Conservation (phyloP, 2,888 invertebrate genomes). For the Drosophila dives region DNA sequence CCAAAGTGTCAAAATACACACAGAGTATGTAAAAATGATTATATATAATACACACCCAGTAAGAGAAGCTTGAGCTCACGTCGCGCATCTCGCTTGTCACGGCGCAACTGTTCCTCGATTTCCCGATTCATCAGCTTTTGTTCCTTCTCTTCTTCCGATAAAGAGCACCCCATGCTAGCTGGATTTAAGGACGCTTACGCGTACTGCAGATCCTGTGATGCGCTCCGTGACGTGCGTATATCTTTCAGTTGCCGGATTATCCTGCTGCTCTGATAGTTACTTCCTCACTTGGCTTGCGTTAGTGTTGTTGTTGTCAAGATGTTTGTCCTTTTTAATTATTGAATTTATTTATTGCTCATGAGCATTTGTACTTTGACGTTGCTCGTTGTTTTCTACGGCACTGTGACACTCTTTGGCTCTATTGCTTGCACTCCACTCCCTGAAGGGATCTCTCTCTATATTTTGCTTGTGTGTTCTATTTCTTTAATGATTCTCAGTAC, state of each 20-base stretch:
- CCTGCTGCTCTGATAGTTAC: slow-evolving; percentile 11
- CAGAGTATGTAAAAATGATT: neutral
- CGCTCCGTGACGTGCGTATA: slow-evolving; percentile 66
- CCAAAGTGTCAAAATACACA: slow-evolving; percentile 32
- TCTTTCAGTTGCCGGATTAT: slow-evolving; percentile 29
- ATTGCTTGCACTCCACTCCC: slow-evolving; percentile 56
- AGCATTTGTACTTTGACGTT: slow-evolving; percentile 79
- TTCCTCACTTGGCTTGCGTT: slow-evolving; percentile 10
- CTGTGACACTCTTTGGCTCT: slow-evolving; percentile 73
- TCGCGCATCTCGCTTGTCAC: slow-evolving; percentile 99
- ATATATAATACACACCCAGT: slow-evolving; percentile 92
- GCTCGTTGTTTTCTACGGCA: slow-evolving; percentile 48
- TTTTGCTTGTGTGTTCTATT: slow-evolving; percentile 12
- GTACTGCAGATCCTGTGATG: slow-evolving; percentile 64
- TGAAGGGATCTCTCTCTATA: slow-evolving; percentile 26
- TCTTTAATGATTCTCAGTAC: slow-evolving; percentile 20
- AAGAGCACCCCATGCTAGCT: slow-evolving; percentile 98
- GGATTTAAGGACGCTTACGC: slow-evolving; percentile 82
- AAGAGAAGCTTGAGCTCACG: slow-evolving; percentile 97
- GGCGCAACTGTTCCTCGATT: slow-evolving; percentile 99
- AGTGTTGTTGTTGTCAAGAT: slow-evolving; percentile 29
- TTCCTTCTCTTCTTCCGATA: slow-evolving; percentile 99
- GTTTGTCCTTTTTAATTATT: slow-evolving; percentile 37
- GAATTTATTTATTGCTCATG: slow-evolving; percentile 53
- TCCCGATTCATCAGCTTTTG: slow-evolving; percentile 99